These are phyloP conservation scores for Cremastinae sp. DNA, from an alignment of 2,888 invertebrate genomes.

Conservation along the genomic window DNA sequence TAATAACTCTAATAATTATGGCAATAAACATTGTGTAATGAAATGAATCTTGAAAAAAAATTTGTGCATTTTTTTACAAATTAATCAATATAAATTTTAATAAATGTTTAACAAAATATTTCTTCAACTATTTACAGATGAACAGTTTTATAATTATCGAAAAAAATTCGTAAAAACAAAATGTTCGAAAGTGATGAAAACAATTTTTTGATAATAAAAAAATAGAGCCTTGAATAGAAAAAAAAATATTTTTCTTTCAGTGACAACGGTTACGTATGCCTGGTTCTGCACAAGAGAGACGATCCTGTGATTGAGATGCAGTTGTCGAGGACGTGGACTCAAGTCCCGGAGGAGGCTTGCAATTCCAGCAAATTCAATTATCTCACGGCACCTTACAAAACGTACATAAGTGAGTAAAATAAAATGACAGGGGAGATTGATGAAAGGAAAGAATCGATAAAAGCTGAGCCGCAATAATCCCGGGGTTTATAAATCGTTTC, in stretches of 20 bases:
- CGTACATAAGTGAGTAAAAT: conserved; percentile 84
- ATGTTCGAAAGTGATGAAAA: background rate
- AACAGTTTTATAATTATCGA: too few species aligned
- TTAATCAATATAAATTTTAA: too few species aligned
- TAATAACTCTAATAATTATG: too few species aligned
- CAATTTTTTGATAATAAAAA: too few species aligned
- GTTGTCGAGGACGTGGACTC: conserved; percentile 81
- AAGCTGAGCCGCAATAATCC: background rate
- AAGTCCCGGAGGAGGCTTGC: conserved; percentile 86
- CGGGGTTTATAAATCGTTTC: background rate
- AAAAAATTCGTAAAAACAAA: too few species aligned
- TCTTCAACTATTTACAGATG: too few species aligned
- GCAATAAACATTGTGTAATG: too few species aligned
- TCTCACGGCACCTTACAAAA: conserved; percentile 83
- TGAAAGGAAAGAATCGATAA: background rate
- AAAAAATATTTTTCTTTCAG: conserved; percentile 81
- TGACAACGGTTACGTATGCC: conserved; percentile 89
- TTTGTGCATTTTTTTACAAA: background rate
- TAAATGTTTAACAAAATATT: too few species aligned
- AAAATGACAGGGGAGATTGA: background rate
- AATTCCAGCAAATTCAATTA: conserved; percentile 81
- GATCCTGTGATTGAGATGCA: conserved; percentile 88
- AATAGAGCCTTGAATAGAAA: too few species aligned
- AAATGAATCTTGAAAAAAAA: too few species aligned
- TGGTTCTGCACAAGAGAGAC: conserved; percentile 87